Evolutionary conservation across 2,797 vertebrate species (phyloP), one percentile per base, ranked within the genome.

Genomic region (Rhynchotus rufescens): DNA sequence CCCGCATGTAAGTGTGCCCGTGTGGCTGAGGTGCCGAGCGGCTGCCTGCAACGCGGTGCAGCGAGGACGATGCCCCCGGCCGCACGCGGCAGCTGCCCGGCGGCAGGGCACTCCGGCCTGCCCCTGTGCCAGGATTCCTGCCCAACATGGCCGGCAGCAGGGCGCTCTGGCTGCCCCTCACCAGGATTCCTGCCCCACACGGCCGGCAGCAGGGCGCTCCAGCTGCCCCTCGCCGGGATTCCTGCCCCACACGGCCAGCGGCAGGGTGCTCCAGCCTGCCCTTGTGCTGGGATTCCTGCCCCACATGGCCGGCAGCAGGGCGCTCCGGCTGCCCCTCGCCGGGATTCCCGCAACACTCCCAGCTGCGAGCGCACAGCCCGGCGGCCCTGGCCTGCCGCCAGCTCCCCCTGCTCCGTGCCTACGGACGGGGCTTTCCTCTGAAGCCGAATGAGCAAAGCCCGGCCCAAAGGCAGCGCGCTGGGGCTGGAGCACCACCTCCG

Each of bases 1-100:
- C 15, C 2, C 4, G 6, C 12, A 14, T 68, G 72, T 44, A 36
- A 25, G 32, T 26, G 60, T 1, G 34, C 1, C 2, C 10, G 30
- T 47, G 49, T 38, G 2, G 26, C 51, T 52, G 30, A 42, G 65
- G 69, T 2, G 56, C 66, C 80, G 75, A 79, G 75, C 21, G 59
- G 16, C 5, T 15, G 45, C 57, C 21, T 0, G 11, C n/a, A 44
- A 44, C 9, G 14, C 62, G 56, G 57, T 40, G 42, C 1, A 54
- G 20, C 1, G 34, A 89, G 47, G 26, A 9, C 40, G 45, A 16
- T 6, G 26, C 4, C 4, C 26, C 28, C 36, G 20, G 30, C 23
- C 44, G 71, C 59, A 42, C 66, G 3, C 1, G 11, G n/a, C 66
- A 13, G 15, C 25, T 0, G 7, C 45, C 32, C 25, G 30, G 49